Evolutionary conservation across 2,888 invertebrate genomes (phyloP), one percentile per base, ranked within the genome.

Genomic region (Noctua janthina): DNA sequence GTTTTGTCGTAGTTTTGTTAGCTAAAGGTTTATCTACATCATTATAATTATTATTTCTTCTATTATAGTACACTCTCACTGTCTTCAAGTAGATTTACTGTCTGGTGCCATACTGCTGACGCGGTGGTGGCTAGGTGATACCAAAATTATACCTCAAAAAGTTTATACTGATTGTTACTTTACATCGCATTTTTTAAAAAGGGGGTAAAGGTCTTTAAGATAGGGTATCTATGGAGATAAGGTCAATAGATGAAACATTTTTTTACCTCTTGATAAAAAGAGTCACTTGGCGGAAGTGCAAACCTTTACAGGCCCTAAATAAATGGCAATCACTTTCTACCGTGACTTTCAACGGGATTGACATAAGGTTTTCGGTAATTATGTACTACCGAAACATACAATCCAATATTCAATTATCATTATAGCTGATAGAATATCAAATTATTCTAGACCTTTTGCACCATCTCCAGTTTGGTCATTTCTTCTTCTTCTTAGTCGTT

Each of bases 1-100:
- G 43, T 51, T 49, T 70, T 56, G 59, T 62, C 17, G 23, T 69
- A 43, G 29, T 69, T 67, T 51, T 76, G 43, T 56, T 68, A 43
- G n/a, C 8, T 74, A 46, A 15, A 72, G 64, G 67, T 15, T 59
- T 8, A 23, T 84, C 17, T 59, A 59, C 23, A 62, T 71, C 0
- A 2, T 49, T 56, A 51, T 51, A 8, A 20, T 15, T 39, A 4
- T 39, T 39, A 39, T 39, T 39, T 39, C 5, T 39, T 39, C 39
- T 39, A 35, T 35, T 35, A 39, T 39, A 39, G 39, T 4, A 39
- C 39, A 39, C 39, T 39, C 39, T 39, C 39, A 39, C 5, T 39
- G 39, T 4, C 5, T 5, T 39, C 39, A 39, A 39, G 4, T 39
- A 39, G 39, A 39, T 39, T 39, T 39, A 39, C 39, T 39, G 39